Conservation (phyloP, 2,797 vertebrate species). For the Dipus sagitta region DNA sequence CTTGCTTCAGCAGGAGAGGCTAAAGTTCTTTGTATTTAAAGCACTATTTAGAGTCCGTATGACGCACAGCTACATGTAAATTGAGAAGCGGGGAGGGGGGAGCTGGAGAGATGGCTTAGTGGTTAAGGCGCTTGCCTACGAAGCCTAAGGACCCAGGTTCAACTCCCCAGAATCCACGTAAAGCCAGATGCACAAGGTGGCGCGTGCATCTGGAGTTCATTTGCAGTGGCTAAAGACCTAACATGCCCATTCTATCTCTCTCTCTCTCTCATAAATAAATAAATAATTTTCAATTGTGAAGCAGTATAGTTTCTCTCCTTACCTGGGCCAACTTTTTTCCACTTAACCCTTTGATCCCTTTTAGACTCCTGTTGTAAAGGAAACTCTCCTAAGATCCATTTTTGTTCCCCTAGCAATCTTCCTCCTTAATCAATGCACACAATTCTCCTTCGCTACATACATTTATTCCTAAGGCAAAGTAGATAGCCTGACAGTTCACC, state of each 20-base stretch:
- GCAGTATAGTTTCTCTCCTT: background rate
- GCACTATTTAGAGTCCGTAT: background rate
- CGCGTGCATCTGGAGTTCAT: no score
- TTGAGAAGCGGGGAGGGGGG: background rate
- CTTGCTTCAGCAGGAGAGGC: background rate
- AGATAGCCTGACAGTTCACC: background rate
- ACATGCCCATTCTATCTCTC: no score
- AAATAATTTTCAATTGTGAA: background rate
- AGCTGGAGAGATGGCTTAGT: no score
- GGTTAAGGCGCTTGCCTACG: no score
- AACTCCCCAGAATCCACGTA: no score
- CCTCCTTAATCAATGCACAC: background rate
- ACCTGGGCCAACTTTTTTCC: background rate
- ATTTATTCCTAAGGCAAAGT: background rate
- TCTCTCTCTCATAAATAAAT: no score
- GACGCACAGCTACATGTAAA: background rate
- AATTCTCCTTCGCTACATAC: slow-evolving; percentile 28
- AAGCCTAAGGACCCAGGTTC: no score
- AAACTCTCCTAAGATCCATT: slow-evolving; percentile 29
- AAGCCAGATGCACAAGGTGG: no score
- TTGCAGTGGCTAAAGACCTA: no score
- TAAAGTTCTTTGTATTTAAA: background rate
- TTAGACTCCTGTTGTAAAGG: slow-evolving; percentile 7
- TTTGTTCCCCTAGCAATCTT: background rate
- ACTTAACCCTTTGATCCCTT: background rate